Percentiles rank a stretch among this genome's conserved stretches.
These are phyloP conservation scores for Sinhomidia bicolor DNA, from an alignment of 2,888 invertebrate genomes.

Conservation along the genomic window DNA sequence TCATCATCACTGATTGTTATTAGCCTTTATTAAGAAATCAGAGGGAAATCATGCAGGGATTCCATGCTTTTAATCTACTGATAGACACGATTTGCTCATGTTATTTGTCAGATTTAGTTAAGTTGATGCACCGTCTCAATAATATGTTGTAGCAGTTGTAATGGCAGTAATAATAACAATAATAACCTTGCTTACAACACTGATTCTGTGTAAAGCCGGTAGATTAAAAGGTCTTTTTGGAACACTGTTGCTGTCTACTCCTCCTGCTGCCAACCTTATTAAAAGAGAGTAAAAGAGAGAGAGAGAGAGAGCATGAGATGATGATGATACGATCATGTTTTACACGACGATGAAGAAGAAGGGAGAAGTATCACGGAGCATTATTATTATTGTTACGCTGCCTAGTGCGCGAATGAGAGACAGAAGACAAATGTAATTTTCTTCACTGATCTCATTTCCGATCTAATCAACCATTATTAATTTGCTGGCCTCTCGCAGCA, in stretches of 20 bases:
- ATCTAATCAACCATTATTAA: conserved; percentile 71
- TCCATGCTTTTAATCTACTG: conserved; percentile 30
- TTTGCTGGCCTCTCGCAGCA: conserved; percentile 68
- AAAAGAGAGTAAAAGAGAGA: conserved; percentile 35
- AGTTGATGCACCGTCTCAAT: conserved; percentile 40
- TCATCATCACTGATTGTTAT: no score
- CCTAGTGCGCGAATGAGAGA: conserved; percentile 36
- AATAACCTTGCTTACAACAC: conserved; percentile 23
- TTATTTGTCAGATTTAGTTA: conserved; percentile 59
- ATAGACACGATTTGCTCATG: conserved; percentile 34
- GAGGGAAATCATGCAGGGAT: background rate
- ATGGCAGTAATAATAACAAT: background rate
- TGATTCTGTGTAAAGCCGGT: conserved; percentile 38
- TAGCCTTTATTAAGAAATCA: conserved; percentile 55
- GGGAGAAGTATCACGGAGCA: conserved; percentile 38
- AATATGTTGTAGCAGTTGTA: no score
- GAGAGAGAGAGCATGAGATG: conserved; percentile 10
- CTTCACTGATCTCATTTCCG: conserved; percentile 71
- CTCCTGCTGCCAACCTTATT: conserved; percentile 56
- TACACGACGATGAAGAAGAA: conserved; percentile 35
- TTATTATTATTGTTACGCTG: no score
- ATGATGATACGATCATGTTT: conserved; percentile 56
- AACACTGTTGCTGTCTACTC: conserved; percentile 41
- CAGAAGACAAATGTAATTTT: conserved; percentile 71
- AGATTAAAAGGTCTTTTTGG: conserved; percentile 54